Percentiles rank a stretch among this genome's conserved stretches.
phyloP scores from a whole-genome alignment of 2,113 vertebrate species.

The Suricata suricatta region DNA sequence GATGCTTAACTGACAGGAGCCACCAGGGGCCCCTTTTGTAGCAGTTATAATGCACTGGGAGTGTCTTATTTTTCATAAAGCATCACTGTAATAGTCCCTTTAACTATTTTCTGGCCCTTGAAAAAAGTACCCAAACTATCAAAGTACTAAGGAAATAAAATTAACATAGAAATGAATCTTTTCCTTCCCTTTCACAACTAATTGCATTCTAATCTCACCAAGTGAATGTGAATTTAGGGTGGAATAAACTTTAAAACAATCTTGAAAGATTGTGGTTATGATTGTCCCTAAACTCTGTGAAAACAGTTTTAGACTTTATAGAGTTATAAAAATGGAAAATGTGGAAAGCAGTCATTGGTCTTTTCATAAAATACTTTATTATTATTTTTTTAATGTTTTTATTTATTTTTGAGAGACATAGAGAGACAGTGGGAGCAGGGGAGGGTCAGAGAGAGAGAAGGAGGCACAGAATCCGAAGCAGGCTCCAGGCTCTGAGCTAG shows the following conservation, averaged over 20 bases:
- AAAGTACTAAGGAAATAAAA: not conserved
- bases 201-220: slow-evolving; percentile 21
- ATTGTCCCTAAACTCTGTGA: slow-evolving; percentile 19
- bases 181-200: not conserved
- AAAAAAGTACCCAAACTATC: slow-evolving; percentile 4
- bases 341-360: not conserved
- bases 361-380: not conserved
- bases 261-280: not conserved
- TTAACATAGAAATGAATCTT: slow-evolving; percentile 17
- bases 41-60: not conserved
- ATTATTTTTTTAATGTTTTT: no score
- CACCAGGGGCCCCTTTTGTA: not conserved
- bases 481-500: no score
- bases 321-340: not conserved
- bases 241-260: slow-evolving; percentile 55
- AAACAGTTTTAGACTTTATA: not conserved
- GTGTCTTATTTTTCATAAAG: slow-evolving; percentile 45
- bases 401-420: no score
- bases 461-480: no score
- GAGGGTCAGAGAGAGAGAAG: no score
- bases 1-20: no score
- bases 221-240: not conserved
- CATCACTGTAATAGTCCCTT: not conserved
- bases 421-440: no score
- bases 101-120: slow-evolving; percentile 42